A percentile compares a stretch with the other conserved stretches of the same genome.
phyloP scores from a whole-genome alignment of 2,797 vertebrate species.

The Scolopax bukidnonensis region DNA sequence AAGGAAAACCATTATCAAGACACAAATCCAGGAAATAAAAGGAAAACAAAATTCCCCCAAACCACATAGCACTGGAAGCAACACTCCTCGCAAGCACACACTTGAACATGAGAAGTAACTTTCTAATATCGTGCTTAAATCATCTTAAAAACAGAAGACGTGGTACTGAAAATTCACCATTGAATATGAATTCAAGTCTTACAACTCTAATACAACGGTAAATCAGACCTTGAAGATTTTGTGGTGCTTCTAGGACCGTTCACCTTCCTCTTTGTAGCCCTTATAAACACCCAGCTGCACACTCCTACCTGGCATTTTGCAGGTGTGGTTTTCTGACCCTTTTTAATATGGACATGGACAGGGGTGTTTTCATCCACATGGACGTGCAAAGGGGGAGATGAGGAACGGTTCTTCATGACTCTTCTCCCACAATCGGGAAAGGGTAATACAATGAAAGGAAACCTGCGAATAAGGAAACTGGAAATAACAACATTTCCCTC shows the following conservation, averaged over 20 bases:
- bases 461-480: slow-evolving; percentile 80
- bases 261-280: not conserved
- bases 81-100: not conserved
- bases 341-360: slow-evolving; percentile 92
- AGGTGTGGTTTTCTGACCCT: slow-evolving; percentile 82
- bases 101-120: not conserved
- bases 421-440: slow-evolving; percentile 78
- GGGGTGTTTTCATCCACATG: slow-evolving; percentile 89
- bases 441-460: slow-evolving; percentile 72
- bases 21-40: not conserved
- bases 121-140: not conserved
- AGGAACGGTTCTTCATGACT: slow-evolving; percentile 85
- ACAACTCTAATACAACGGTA: not conserved
- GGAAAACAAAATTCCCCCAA: not conserved
- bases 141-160: not conserved
- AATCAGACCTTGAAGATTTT: not conserved
- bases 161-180: not conserved
- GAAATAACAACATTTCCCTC: slow-evolving; percentile 66
- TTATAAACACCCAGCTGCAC: slow-evolving; percentile 9
- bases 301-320: slow-evolving; percentile 83
- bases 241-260: not conserved
- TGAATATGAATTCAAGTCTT: not conserved
- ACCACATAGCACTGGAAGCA: not conserved
- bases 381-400: slow-evolving; percentile 91
- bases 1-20: not conserved